These are phyloP conservation scores for Drosophila littoralis DNA, from an alignment of 1,140 invertebrate species.

Conservation along the genomic window DNA sequence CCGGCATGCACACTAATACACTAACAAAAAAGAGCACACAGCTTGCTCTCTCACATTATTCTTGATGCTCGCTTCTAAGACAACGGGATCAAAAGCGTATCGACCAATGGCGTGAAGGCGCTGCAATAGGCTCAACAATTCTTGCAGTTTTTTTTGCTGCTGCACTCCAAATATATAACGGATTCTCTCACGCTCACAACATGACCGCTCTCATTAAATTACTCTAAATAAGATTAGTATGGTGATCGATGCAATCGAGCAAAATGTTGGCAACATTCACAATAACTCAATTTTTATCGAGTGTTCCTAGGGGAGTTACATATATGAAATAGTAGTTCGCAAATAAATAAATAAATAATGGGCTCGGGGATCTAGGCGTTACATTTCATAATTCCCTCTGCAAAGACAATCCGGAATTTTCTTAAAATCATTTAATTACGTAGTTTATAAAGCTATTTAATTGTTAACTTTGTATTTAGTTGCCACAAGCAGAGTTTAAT, in stretches of 20 bases:
- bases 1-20: background rate
- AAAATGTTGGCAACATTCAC: too few relatives aligned
- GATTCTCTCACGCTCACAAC: too few relatives aligned
- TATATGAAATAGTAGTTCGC: background rate
- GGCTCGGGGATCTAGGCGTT: too few relatives aligned
- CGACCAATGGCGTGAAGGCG: background rate
- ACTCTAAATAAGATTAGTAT: too few relatives aligned
- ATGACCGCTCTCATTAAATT: too few relatives aligned
- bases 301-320: too few relatives aligned
- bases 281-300: too few relatives aligned
- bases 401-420: background rate
- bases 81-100: background rate
- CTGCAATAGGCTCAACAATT: background rate
- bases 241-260: too few relatives aligned
- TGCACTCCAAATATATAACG: too few relatives aligned
- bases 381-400: too few relatives aligned
- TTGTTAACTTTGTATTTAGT: constrained; percentile 38
- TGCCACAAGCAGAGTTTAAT: constrained; percentile 39
- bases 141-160: too few relatives aligned
- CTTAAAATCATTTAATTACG: constrained; percentile 40
- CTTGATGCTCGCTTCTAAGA: background rate
- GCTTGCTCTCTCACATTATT: background rate
- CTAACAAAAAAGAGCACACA: background rate
- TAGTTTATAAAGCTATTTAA: constrained; percentile 53
- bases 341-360: background rate